Evolutionary conservation across 2,888 invertebrate species (phyloP), one percentile per base, ranked within the genome.

Genomic region (Terebella lapidaria): DNA sequence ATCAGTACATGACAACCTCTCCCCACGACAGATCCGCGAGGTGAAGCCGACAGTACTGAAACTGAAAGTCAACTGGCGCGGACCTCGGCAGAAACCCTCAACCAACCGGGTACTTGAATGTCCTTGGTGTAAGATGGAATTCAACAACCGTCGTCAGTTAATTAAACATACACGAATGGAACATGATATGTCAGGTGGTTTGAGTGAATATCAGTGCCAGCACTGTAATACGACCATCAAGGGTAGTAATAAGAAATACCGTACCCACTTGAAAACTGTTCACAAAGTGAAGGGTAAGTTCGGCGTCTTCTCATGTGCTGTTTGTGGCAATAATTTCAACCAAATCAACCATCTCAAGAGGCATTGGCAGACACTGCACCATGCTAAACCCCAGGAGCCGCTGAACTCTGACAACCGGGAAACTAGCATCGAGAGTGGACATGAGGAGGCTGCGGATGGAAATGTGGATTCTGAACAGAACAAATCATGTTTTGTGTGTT

Each of bases 1-100:
- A 26, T 63, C 61, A 2, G 55, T 65, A 26, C 65, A 65, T 53
- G 63, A 63, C 28, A 30, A 63, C 22, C 52, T 65, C 25, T 27
- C 57, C 18, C 60, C 60, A 5, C 56, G 52, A 2, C 30, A 51
- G 4, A 27, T 64, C 25, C 20, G 52, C 24, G 18, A 20, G 15
- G 57, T 59, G 25, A 45, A 51, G 25, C 30, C 24, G 27, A 55
- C 58, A 42, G 25, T 61, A 25, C 25, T 28, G 25, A 47, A 46
- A 22, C 35, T 54, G 49, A 58, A 35, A 24, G 52, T 61, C 20
- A n/a, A 25, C 20, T 60, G 54, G 28, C 42, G 20, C 10, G 55
- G 35, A 18, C n/a, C 25, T 2, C 5, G 5, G 49, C 18, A n/a
- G 18, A 49, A 49, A 5, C 49, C 15, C 10, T 15, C 10, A n/a